phyloP scores from a whole-genome alignment of 30 jellyfish, hydroid and myxozoan species.

The Aurelia aurita complex sp. Pacific region DNA sequence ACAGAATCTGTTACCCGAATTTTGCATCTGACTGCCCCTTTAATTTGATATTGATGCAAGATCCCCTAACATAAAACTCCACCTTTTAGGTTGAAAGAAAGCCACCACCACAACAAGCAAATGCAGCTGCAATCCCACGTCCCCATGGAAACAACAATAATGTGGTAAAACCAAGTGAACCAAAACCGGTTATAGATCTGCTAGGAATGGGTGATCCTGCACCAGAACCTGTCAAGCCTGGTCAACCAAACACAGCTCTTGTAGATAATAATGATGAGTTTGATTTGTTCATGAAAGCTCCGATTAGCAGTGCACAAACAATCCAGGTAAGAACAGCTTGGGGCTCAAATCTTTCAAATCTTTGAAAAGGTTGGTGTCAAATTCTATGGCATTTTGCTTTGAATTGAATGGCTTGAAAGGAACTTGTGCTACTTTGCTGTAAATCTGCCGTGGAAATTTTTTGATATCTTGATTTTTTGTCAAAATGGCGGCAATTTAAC shows the following conservation, averaged over 20 bases:
- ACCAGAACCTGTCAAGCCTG: constrained; percentile 26
- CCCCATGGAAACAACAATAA: constrained; percentile 26
- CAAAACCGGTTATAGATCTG: constrained; percentile 31
- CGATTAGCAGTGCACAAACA: constrained; percentile 19
- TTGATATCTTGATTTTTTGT: too few species aligned
- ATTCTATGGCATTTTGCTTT: too few species aligned
- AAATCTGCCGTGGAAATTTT: too few species aligned
- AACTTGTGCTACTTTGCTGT: too few species aligned
- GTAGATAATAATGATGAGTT: constrained; percentile 22
- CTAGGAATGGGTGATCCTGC: constrained; percentile 46
- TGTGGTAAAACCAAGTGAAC: constrained; percentile 2
- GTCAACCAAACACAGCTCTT: constrained; percentile 3
- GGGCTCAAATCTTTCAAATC: too few species aligned
- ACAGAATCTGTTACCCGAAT: too few species aligned
- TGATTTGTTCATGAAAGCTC: constrained; percentile 54
- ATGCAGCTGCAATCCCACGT: constrained; percentile 12
- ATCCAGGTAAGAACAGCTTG: constrained; percentile 33
- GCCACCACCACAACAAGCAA: neutral
- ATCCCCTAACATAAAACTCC: too few species aligned
- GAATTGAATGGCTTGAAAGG: too few species aligned
- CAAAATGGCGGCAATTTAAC: too few species aligned
- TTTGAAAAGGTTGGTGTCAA: too few species aligned
- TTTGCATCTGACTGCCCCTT: too few species aligned
- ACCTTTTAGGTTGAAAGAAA: constrained; percentile 23
- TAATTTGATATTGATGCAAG: too few species aligned